Conservation (phyloP, 2,888 invertebrate genomes). For the Bellardia bayeri region DNA sequence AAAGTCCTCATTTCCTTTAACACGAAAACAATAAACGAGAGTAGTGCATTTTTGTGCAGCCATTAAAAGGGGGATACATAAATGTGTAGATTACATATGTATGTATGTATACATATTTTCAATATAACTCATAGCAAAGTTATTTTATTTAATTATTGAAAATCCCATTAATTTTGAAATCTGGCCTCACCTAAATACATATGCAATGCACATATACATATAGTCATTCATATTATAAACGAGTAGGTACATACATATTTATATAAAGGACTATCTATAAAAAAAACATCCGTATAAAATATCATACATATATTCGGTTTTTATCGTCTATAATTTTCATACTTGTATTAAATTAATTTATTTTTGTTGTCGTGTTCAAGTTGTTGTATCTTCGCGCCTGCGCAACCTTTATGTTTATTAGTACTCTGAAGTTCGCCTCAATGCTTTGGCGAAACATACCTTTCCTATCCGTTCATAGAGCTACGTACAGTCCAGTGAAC, state of each 20-base stretch:
- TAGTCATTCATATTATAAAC: background rate
- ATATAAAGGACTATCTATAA: background rate
- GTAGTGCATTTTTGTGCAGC: background rate
- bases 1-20: conserved; percentile 11
- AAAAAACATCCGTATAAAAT: conserved; percentile 42
- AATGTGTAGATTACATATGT: too few relatives aligned
- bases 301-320: conserved; percentile 9
- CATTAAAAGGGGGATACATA: background rate
- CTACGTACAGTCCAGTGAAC: background rate
- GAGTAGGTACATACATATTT: background rate
- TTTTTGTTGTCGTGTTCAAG: conserved; percentile 53
- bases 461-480: conserved; percentile 18
- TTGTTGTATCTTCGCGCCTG: conserved; percentile 60
- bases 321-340: conserved; percentile 39
- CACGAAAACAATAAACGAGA: background rate
- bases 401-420: conserved; percentile 42
- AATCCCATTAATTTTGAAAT: conserved; percentile 9
- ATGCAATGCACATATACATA: background rate
- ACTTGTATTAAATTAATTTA: conserved; percentile 50
- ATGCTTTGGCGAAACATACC: conserved; percentile 2
- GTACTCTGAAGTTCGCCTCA: conserved; percentile 11
- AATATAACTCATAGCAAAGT: conserved; percentile 4
- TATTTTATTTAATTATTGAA: conserved; percentile 36
- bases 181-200: background rate
- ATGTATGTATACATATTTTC: background rate